phyloP scores from a whole-genome alignment of 2,888 invertebrate species.

The Caenorhabditis panamensis region DNA sequence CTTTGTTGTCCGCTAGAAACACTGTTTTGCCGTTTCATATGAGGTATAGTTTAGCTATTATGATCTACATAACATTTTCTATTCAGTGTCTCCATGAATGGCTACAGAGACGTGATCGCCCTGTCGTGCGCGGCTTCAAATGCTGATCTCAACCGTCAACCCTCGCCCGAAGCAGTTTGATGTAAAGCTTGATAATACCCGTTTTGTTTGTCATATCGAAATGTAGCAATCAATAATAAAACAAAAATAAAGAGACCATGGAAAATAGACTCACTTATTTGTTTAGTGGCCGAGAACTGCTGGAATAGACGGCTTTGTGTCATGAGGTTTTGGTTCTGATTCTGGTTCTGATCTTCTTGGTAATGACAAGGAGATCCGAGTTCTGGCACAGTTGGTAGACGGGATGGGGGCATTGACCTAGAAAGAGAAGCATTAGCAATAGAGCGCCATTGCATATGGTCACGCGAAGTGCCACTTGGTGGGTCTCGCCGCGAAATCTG shows the following conservation, averaged over 20 bases:
- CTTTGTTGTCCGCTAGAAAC: slow-evolving; percentile 64
- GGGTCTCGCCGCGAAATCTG: no score
- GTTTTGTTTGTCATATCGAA: no score
- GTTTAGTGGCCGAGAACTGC: slow-evolving; percentile 70
- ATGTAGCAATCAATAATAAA: background rate
- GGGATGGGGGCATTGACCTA: slow-evolving; percentile 68
- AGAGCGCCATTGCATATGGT: background rate
- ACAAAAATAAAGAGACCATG: no score
- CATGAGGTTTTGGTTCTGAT: slow-evolving; percentile 66
- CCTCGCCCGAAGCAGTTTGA: slow-evolving; percentile 67
- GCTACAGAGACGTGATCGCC: slow-evolving; percentile 73
- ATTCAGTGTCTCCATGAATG: slow-evolving; percentile 75
- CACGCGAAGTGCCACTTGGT: background rate
- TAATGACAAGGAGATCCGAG: slow-evolving; percentile 69
- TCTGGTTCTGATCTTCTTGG: slow-evolving; percentile 32
- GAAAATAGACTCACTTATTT: slow-evolving; percentile 21
- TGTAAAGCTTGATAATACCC: slow-evolving; percentile 20
- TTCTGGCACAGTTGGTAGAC: slow-evolving; percentile 73
- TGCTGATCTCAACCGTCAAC: slow-evolving; percentile 59
- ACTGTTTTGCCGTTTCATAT: slow-evolving; percentile 70
- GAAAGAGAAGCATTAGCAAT: background rate
- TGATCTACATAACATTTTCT: no score
- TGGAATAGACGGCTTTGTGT: slow-evolving; percentile 77
- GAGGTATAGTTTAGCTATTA: no score
- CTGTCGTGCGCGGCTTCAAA: slow-evolving; percentile 69